These are phyloP conservation scores for Lacanobia oleracea DNA, from an alignment of 2,888 invertebrate genomes.

Conservation along the genomic window DNA sequence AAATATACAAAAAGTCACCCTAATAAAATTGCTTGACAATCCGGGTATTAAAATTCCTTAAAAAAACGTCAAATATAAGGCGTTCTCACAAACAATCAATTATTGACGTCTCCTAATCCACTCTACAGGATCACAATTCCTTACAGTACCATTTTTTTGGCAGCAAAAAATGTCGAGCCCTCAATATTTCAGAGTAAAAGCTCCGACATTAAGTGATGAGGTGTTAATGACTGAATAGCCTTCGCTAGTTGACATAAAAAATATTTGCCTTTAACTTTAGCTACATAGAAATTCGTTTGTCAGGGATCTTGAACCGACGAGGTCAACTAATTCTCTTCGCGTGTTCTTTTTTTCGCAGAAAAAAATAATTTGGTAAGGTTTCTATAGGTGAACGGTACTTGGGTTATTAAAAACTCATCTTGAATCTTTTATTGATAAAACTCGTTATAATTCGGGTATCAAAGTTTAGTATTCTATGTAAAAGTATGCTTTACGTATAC, in stretches of 20 bases:
- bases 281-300: conserved; percentile 47
- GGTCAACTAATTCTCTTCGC: conserved; percentile 44
- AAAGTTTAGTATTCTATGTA: background rate
- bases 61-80: background rate
- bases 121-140: background rate
- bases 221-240: conserved; percentile 57
- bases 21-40: no score
- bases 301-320: conserved; percentile 25
- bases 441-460: background rate
- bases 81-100: background rate
- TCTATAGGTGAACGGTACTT: conserved; percentile 7
- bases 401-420: background rate
- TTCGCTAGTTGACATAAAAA: conserved; percentile 38
- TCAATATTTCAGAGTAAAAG: conserved; percentile 42
- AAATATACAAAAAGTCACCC: no score
- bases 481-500: background rate
- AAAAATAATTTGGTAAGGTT: conserved; percentile 28
- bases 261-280: conserved; percentile 38
- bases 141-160: conserved; percentile 21
- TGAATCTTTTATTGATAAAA: conserved; percentile 6
- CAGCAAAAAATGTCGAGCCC: conserved; percentile 44
- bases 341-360: conserved; percentile 32
- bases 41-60: background rate
- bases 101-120: conserved; percentile 13
- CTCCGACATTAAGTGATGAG: conserved; percentile 56